These are phyloP conservation scores for Agonum fuliginosum DNA, from an alignment of 2,888 invertebrate genomes.

Conservation along the genomic window DNA sequence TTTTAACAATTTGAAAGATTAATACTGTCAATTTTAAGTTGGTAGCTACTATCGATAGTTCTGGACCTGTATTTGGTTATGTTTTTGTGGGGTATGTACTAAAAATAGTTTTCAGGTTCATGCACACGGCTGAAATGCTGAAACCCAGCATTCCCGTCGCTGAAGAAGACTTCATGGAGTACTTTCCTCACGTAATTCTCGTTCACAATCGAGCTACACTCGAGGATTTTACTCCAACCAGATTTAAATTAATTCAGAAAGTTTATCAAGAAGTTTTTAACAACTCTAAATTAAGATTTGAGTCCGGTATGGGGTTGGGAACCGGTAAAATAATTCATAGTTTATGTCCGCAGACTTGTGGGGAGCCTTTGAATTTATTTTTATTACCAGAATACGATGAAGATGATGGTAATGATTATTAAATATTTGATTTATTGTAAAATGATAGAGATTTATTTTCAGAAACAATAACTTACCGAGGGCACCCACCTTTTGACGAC, in stretches of 20 bases:
- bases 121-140: slow-evolving; percentile 90
- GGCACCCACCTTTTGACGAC: slow-evolving; percentile 79
- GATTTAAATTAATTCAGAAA: slow-evolving; percentile 78
- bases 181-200: slow-evolving; percentile 88
- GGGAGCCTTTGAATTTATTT: slow-evolving; percentile 81
- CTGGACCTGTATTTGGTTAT: too few relatives aligned
- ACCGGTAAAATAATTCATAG: slow-evolving; percentile 73
- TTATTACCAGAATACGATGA: slow-evolving; percentile 79
- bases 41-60: too few relatives aligned
- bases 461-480: slow-evolving; percentile 73
- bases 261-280: slow-evolving; percentile 76
- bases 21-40: too few relatives aligned
- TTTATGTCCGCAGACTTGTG: slow-evolving; percentile 75
- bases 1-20: too few relatives aligned
- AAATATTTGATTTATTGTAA: slow-evolving; percentile 23
- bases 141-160: slow-evolving; percentile 84
- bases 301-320: slow-evolving; percentile 79
- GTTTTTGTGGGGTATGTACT: too few relatives aligned
- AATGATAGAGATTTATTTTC: too few relatives aligned
- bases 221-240: slow-evolving; percentile 81
- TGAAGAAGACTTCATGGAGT: slow-evolving; percentile 82
- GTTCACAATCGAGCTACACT: slow-evolving; percentile 87
- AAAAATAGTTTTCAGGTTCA: slow-evolving; percentile 80
- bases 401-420: slow-evolving; percentile 61
- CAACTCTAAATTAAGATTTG: slow-evolving; percentile 79